Evolutionary conservation across 1,140 invertebrate species (phyloP), one percentile per base, ranked within the genome.

Genomic region (Zaprionus camerounensis): DNA sequence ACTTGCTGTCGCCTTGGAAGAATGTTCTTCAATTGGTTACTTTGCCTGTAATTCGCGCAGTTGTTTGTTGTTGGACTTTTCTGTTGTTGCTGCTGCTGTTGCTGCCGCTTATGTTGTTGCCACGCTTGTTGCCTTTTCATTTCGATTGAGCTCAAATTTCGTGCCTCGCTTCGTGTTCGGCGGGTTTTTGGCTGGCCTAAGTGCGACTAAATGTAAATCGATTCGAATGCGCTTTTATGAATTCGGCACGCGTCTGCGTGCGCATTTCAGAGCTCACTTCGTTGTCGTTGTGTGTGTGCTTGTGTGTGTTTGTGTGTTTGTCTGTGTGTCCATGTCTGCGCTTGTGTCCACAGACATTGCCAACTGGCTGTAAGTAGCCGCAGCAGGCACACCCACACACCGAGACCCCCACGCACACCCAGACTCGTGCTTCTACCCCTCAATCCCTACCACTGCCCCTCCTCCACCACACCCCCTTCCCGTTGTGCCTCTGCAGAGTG

Each of bases 201-300:
- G 75, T 81, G 78, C 82, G 62, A 74, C 82, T 63, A 79, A 85
- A 83, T 88, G 84, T 87, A 88, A 88, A 88, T 90, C 71, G 74
- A 88, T 68, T 90, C 74, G 83, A 81, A 80, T 78, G 82, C 80
- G 84, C 81, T 88, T 90, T 88, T 90, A 88, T 88, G 71, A 90
- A 90, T 88, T 88, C 85, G 84, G 84, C 84, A 88, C 84, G 84
- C 84, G 84, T 88, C 85, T 78, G 81, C 75, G 84, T 88, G 81
- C 85, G 85, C 81, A 90, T 87, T 86, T 85, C 66, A 82, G 59
- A 55, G 70, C 73, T 51, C n/a, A 28, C 41, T n/a, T 20, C n/a
- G 22, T 9, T 28, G 38, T 63, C n/a, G 20, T 7, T 20, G 31
- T 61, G 46, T 46, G 28, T 56, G 56, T 70, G 59, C 15, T n/a